Percentiles rank a stretch among this genome's conserved stretches.
Evolutionary conservation across 2,888 invertebrate species (phyloP).

Genomic region (Apamea epomidion): DNA sequence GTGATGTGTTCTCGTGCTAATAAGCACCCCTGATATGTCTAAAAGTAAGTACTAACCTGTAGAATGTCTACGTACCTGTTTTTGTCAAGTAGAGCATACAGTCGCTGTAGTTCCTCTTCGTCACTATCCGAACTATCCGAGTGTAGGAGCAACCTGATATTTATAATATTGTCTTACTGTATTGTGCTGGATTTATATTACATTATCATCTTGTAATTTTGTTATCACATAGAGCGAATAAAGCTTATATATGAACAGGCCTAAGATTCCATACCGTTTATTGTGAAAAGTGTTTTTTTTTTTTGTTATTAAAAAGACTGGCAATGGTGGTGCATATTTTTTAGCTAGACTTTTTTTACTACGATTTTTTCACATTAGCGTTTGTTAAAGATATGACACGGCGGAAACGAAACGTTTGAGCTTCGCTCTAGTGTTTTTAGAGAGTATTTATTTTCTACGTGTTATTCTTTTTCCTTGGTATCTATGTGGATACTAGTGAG

Average conservation of each 20-base stretch:
- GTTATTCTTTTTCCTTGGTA: neutral
- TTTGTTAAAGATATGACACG: neutral
- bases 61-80: constrained; percentile 42
- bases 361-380: neutral
- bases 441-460: neutral
- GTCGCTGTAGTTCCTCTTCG: constrained; percentile 55
- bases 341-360: neutral
- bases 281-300: neutral
- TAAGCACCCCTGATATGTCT: constrained; percentile 22
- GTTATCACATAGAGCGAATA: neutral
- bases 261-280: constrained; percentile 9
- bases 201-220: neutral
- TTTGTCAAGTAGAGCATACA: constrained; percentile 45
- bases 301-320: neutral
- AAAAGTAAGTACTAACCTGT: constrained; percentile 33
- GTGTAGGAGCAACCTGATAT: constrained; percentile 52
- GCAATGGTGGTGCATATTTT: neutral
- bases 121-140: constrained; percentile 58
- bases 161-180: constrained; percentile 51
- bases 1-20: constrained; percentile 4
- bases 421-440: neutral
- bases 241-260: constrained; percentile 53
- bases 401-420: neutral
- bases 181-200: constrained; percentile 21
- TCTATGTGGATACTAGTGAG: too few relatives aligned